Evolutionary conservation across 2,797 vertebrate species (phyloP).

Genomic region (Catostomus latipinnis): DNA sequence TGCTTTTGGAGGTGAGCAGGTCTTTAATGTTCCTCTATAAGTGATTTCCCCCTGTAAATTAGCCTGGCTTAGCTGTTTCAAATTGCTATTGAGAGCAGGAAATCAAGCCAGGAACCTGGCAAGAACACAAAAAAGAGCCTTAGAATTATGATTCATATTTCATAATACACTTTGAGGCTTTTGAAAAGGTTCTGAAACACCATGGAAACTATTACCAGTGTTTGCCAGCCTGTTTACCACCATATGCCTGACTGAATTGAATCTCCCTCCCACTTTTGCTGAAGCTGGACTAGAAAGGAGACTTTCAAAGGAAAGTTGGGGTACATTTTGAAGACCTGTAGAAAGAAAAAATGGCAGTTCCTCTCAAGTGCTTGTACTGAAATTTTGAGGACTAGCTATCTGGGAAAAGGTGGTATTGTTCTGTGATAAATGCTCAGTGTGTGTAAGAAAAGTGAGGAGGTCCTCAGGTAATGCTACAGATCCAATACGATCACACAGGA

Average conservation of each 20-base stretch:
- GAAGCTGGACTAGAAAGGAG: not conserved
- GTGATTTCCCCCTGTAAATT: slow-evolving; percentile 56
- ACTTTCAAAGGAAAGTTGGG: not conserved
- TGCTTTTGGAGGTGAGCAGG: slow-evolving; percentile 24
- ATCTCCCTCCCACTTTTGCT: slow-evolving; percentile 6
- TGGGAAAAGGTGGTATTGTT: too few species aligned
- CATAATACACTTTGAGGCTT: not conserved
- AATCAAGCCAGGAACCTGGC: slow-evolving; percentile 28
- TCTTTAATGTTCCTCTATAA: slow-evolving; percentile 49
- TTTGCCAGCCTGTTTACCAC: slow-evolving; percentile 6
- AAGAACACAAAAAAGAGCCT: slow-evolving; percentile 12
- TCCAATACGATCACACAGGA: not conserved
- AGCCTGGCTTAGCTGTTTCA: slow-evolving; percentile 51
- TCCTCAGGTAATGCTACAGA: not conserved
- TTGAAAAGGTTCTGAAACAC: slow-evolving; percentile 16
- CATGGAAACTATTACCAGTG: slow-evolving; percentile 10
- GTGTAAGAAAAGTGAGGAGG: not conserved
- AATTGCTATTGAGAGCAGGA: slow-evolving; percentile 40
- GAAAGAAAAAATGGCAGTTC: not conserved
- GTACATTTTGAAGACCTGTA: slow-evolving; percentile 1
- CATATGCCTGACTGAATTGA: slow-evolving; percentile 11
- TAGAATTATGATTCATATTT: slow-evolving; percentile 20
- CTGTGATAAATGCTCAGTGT: too few species aligned
- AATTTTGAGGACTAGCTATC: too few species aligned
- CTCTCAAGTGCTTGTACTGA: not conserved